Conservation (phyloP, 23 tunicate species). For the Styela plicata region DNA sequence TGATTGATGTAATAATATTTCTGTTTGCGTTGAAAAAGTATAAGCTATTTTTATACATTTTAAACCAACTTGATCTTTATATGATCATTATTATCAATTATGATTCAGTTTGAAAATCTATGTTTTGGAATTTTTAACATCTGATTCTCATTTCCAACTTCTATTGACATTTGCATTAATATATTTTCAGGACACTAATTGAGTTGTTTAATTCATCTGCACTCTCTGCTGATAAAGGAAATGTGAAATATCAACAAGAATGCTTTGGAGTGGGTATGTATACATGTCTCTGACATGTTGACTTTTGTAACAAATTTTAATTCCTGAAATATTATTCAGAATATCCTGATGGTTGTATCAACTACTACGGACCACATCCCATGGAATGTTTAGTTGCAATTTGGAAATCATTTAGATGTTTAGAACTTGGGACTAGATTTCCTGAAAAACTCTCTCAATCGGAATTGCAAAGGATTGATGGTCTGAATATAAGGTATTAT, state of each 20-base stretch:
- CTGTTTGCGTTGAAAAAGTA: no score
- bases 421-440: not conserved
- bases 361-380: slow-evolving; percentile 40
- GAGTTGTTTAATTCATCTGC: not conserved
- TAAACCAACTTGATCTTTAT: no score
- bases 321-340: no score
- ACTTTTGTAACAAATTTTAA: no score
- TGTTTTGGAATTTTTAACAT: no score
- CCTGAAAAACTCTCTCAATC: not conserved
- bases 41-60: no score
- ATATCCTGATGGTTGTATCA: slow-evolving; percentile 9
- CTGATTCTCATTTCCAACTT: no score
- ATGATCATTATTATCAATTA: no score
- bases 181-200: not conserved
- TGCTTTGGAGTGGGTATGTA: slow-evolving; percentile 33
- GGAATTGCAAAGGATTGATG: slow-evolving; percentile 1
- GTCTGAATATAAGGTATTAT: slow-evolving; percentile 12
- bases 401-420: slow-evolving; percentile 12
- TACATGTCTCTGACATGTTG: no score
- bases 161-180: no score
- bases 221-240: slow-evolving; percentile 16
- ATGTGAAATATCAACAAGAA: slow-evolving; percentile 9
- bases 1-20: no score
- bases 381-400: slow-evolving; percentile 20
- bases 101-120: no score